Percentiles rank a stretch among this genome's conserved stretches.
Evolutionary conservation across 2,888 invertebrate species (phyloP).

Genomic region (Epirrhoe tristata): DNA sequence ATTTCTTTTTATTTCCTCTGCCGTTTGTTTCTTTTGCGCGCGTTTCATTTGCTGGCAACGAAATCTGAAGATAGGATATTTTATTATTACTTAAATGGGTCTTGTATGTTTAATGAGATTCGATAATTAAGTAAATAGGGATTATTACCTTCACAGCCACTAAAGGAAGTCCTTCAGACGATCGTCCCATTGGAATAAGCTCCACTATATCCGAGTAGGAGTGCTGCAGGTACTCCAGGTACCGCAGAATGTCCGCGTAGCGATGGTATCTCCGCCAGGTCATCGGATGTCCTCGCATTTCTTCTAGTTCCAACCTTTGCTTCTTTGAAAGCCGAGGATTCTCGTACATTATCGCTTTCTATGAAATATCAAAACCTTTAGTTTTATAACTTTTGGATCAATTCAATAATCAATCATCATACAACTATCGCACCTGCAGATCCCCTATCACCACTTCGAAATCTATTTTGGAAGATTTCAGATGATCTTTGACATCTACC

Average conservation of each 20-base stretch:
- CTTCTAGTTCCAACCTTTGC: slow-evolving; percentile 85
- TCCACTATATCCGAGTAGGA: slow-evolving; percentile 88
- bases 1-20: slow-evolving; percentile 73
- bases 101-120: neutral
- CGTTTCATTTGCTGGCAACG: slow-evolving; percentile 67
- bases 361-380: slow-evolving; percentile 48
- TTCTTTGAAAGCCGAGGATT: slow-evolving; percentile 87
- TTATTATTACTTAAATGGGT: neutral
- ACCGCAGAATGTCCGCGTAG: slow-evolving; percentile 88
- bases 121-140: neutral
- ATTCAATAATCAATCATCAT: neutral
- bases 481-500: slow-evolving; percentile 84
- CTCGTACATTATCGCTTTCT: slow-evolving; percentile 89
- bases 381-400: neutral
- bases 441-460: slow-evolving; percentile 89
- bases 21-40: slow-evolving; percentile 46
- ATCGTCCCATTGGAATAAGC: slow-evolving; percentile 89
- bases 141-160: slow-evolving; percentile 87
- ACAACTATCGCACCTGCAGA: slow-evolving; percentile 84
- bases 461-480: slow-evolving; percentile 86
- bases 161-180: slow-evolving; percentile 89
- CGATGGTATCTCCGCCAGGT: slow-evolving; percentile 91
- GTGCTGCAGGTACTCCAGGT: slow-evolving; percentile 88
- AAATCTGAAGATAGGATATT: slow-evolving; percentile 58
- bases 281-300: slow-evolving; percentile 86